Evolutionary conservation across 2,113 vertebrate species (phyloP), one percentile per base, ranked within the genome.

Genomic region (Zeus faber): DNA sequence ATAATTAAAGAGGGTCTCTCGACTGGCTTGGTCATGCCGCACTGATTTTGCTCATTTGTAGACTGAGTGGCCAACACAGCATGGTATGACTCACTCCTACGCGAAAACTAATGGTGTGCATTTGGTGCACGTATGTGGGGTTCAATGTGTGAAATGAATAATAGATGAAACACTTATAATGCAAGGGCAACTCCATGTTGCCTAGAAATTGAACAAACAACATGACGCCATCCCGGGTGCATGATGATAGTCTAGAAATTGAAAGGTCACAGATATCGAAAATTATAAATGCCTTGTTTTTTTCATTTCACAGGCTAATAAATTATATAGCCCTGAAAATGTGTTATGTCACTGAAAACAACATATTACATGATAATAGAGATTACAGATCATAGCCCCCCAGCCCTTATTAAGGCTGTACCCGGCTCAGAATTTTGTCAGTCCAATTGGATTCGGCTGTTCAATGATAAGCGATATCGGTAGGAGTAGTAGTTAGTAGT

Each of bases 21-120:
- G 45, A 55, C 74, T 35, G 31, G 58, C 58, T 61, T 46, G 3
- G 66, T 81, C 49, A 33, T 63, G 77, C 73, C 65, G 50, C 54
- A 79, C 61, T 70, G 76, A 33, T 65, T 77, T 77, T 76, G 72
- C 54, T 79, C 53, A 80, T 80, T 79, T 79, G 40, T 37, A 67
- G 55, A 55, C 52, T 50, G 58, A 71, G 52, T 53, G 48, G 50
- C 47, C 47, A 47, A 60, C 53, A 55, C 70, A 58, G 24, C 48
- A 43, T 37, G 47, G 24, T 58, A 44, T 2, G 3, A 54, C 60
- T 67, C 45, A 62, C 58, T 67, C 52, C 49, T 13, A 49, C 39
- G 31, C 58, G 45, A 74, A 47, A 63, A 35, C 31, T 55, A 46
- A 58, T 35, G 54, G 23, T 20, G 43, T 60, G 37, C 1, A 6